Evolutionary conservation across 2,888 invertebrate species (phyloP).

Genomic region (Amphipyra berbera): DNA sequence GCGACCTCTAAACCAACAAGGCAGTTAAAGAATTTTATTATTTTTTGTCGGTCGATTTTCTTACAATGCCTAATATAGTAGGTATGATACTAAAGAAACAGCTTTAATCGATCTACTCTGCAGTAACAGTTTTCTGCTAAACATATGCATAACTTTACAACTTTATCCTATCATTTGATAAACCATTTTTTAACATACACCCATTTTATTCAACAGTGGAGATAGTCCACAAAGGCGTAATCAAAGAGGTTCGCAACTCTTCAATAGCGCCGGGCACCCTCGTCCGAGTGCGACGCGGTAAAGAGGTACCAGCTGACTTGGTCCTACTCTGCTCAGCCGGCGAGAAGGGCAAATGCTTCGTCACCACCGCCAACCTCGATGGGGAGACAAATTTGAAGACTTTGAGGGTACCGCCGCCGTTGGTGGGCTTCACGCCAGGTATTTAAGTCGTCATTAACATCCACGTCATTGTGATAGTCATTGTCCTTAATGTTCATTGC

Average conservation of each 20-base stretch:
- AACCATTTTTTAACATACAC: too few relatives aligned
- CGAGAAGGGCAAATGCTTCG: constrained; percentile 92
- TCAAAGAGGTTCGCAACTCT: constrained; percentile 88
- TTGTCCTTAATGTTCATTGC: constrained; percentile 3
- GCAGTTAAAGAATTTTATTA: too few relatives aligned
- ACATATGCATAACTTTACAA: too few relatives aligned
- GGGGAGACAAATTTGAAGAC: constrained; percentile 95
- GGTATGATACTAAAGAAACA: too few relatives aligned
- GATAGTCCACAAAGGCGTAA: constrained; percentile 88
- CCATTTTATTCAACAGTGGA: constrained; percentile 80
- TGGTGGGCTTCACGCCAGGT: constrained; percentile 84
- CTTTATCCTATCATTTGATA: too few relatives aligned
- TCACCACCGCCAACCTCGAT: constrained; percentile 96
- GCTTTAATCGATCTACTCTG: too few relatives aligned
- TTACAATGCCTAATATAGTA: too few relatives aligned
- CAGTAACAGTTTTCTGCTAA: too few relatives aligned
- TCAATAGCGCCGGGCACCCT: constrained; percentile 94
- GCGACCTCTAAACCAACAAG: too few relatives aligned
- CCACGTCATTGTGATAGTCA: not conserved
- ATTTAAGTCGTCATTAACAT: constrained; percentile 20
- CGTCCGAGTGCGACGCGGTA: constrained; percentile 92
- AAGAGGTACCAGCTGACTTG: constrained; percentile 95
- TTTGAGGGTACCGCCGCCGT: constrained; percentile 81
- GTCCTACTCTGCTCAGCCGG: constrained; percentile 93
- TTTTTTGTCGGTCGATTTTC: too few relatives aligned